Evolutionary conservation across 2,888 invertebrate species (phyloP).

Genomic region (Hirudinaria manillensis): DNA sequence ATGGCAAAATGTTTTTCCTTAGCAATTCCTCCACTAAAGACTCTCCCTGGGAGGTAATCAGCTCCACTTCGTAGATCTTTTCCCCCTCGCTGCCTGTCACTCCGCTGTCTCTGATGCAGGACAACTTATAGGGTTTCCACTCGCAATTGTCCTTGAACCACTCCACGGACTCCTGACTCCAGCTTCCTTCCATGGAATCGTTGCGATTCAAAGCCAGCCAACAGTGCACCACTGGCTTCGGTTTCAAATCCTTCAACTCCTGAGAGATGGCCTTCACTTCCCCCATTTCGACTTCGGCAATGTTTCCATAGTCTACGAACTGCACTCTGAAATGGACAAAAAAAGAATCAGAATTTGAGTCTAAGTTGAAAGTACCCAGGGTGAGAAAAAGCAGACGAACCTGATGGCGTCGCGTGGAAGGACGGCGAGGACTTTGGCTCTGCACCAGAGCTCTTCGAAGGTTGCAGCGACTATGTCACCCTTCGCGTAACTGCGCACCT

Average conservation of each 20-base stretch:
- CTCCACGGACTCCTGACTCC: background rate
- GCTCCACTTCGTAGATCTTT: background rate
- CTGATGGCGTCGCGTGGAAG: background rate
- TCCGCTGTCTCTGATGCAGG: background rate
- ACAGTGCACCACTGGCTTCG: background rate
- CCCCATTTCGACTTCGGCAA: background rate
- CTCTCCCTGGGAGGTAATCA: background rate
- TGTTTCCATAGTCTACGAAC: background rate
- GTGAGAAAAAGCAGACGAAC: background rate
- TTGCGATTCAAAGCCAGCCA: background rate
- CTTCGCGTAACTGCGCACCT: background rate
- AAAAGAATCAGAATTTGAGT: background rate
- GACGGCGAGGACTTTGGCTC: background rate
- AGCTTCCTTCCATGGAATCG: background rate
- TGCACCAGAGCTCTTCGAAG: slow-evolving; percentile 6
- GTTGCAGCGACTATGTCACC: background rate
- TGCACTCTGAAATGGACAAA: background rate
- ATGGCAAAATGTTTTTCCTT: no score
- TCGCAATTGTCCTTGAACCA: slow-evolving; percentile 15
- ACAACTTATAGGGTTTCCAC: background rate
- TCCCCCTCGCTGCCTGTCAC: background rate
- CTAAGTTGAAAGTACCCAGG: background rate
- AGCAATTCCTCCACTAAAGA: no score
- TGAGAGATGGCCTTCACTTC: background rate
- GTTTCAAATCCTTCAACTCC: background rate